A percentile compares a stretch with the other conserved stretches of the same genome.
phyloP scores from a whole-genome alignment of 2,888 invertebrate genomes.

The Trichacis sp. region DNA sequence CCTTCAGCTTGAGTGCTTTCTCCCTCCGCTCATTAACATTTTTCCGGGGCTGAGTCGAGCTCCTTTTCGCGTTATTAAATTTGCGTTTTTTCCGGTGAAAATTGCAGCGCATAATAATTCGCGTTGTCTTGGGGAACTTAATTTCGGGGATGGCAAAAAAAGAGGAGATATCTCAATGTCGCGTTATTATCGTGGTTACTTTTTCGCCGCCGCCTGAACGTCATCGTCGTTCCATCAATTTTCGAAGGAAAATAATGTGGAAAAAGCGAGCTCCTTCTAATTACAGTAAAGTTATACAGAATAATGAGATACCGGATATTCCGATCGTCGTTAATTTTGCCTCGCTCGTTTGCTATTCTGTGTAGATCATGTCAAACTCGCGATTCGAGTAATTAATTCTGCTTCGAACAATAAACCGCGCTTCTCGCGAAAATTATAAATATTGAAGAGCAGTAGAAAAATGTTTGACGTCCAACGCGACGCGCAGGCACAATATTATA shows the following conservation, averaged over 20 bases:
- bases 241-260: too few relatives aligned
- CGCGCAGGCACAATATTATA: neutral
- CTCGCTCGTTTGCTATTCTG: too few relatives aligned
- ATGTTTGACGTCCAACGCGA: neutral
- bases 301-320: conserved; percentile 1
- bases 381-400: conserved; percentile 2
- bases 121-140: too few relatives aligned
- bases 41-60: too few relatives aligned
- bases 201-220: too few relatives aligned
- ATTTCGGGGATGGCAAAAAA: neutral
- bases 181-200: too few relatives aligned
- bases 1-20: conserved; percentile 3
- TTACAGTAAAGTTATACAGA: neutral
- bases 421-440: neutral
- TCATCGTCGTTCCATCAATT: too few relatives aligned
- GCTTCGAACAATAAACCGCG: neutral
- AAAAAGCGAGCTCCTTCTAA: too few relatives aligned
- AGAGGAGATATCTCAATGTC: neutral
- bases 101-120: too few relatives aligned
- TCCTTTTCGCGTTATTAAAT: neutral
- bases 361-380: neutral
- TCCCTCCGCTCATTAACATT: neutral
- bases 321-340: neutral
- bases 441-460: neutral
- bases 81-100: too few relatives aligned